Evolutionary conservation across 2,113 vertebrate species (phyloP).

Genomic region (Sylvia atricapilla): DNA sequence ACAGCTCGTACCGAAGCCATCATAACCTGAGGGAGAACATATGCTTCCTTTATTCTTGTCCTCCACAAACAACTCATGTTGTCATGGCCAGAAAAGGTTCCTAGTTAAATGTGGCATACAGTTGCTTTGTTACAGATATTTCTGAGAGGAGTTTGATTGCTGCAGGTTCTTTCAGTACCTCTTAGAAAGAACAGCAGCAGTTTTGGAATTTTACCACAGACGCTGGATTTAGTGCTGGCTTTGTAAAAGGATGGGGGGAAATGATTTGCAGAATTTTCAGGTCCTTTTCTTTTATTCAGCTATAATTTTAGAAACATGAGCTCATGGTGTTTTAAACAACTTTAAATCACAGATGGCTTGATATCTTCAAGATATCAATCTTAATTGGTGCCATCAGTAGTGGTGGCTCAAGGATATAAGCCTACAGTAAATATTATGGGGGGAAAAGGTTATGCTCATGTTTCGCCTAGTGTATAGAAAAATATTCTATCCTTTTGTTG

Average conservation of each 20-base stretch:
- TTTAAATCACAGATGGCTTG: background rate
- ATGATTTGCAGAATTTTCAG: background rate
- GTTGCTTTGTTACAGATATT: background rate
- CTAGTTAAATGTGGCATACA: background rate
- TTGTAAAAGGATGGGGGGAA: background rate
- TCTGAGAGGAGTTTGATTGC: background rate
- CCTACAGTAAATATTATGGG: background rate
- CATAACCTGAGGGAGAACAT: background rate
- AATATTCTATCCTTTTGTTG: background rate
- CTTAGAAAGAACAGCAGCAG: background rate
- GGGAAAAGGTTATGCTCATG: background rate
- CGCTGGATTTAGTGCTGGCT: background rate
- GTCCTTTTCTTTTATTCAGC: background rate
- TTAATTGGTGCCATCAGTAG: background rate
- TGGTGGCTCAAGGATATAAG: background rate
- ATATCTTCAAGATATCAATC: background rate
- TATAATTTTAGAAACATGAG: background rate
- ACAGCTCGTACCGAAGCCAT: background rate
- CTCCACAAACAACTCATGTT: background rate
- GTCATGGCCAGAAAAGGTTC: background rate
- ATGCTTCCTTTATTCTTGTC: background rate
- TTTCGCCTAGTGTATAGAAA: background rate
- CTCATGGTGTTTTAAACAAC: background rate
- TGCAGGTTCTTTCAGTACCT: background rate
- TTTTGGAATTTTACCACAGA: background rate